A percentile compares a stretch with the other conserved stretches of the same genome.
phyloP scores from a whole-genome alignment of 1,140 invertebrate genomes.

The Temnothorax nylanderi region DNA sequence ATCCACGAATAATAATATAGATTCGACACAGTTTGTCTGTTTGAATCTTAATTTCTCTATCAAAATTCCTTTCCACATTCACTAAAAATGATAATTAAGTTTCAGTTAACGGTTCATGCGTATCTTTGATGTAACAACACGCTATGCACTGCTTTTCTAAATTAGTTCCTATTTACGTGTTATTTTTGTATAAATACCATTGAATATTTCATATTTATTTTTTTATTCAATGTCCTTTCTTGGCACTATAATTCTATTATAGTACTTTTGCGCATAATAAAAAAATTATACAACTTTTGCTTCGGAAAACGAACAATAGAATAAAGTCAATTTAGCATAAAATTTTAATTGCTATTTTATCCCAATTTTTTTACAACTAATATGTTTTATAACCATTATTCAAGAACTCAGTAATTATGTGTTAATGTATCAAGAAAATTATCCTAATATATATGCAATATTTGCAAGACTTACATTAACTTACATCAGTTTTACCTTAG shows the following conservation, averaged over 20 bases:
- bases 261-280: neutral
- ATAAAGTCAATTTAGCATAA: neutral
- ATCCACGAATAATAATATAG: neutral
- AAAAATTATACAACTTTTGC: conserved; percentile 8
- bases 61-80: conserved; percentile 8
- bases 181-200: conserved; percentile 1
- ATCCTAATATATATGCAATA: neutral
- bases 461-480: neutral
- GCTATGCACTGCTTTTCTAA: conserved; percentile 2
- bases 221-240: neutral
- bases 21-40: conserved; percentile 29
- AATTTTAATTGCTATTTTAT: neutral
- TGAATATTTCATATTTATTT: neutral
- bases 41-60: neutral
- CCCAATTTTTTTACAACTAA: neutral
- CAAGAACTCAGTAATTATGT: neutral
- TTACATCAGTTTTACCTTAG: neutral
- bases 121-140: conserved; percentile 23
- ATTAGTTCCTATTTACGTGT: conserved; percentile 23
- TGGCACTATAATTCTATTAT: neutral
- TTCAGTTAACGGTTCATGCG: conserved; percentile 12
- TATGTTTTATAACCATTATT: neutral
- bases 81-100: conserved; percentile 30
- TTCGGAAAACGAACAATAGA: neutral
- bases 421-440: neutral